Conservation (phyloP, 1,140 invertebrate genomes). For the Ceratina japonica region DNA sequence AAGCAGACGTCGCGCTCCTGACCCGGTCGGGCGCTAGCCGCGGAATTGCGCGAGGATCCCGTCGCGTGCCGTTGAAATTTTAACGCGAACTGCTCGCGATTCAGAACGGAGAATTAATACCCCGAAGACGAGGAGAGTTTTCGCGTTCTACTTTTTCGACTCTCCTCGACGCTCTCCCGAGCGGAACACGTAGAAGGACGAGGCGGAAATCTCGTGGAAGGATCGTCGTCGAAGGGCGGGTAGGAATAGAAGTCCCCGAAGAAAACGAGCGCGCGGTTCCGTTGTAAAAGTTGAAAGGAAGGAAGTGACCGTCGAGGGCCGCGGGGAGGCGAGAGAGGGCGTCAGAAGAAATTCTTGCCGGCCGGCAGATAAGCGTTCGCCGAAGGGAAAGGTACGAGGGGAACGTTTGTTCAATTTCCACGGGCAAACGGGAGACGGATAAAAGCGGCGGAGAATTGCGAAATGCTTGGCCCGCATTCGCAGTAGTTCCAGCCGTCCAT, state of each 20-base stretch:
- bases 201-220: not conserved
- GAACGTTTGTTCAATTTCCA: conserved; percentile 43
- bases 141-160: too few relatives aligned
- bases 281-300: not conserved
- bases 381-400: conserved; percentile 23
- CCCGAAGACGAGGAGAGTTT: too few relatives aligned
- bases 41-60: not conserved
- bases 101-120: not conserved
- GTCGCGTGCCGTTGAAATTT: conserved; percentile 8
- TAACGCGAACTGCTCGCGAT: not conserved
- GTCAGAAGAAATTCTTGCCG: not conserved
- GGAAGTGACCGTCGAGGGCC: not conserved
- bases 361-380: conserved; percentile 20
- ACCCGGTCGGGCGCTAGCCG: not conserved
- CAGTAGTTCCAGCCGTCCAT: conserved; percentile 52
- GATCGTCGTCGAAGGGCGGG: not conserved
- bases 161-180: not conserved
- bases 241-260: too few relatives aligned
- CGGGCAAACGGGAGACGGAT: conserved; percentile 35
- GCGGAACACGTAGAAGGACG: not conserved
- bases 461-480: conserved; percentile 59
- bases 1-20: conserved; percentile 3
- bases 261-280: not conserved
- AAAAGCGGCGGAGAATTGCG: conserved; percentile 52
- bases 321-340: too few relatives aligned